phyloP scores from a whole-genome alignment of 2,113 vertebrate genomes.

The Chamaea fasciata region DNA sequence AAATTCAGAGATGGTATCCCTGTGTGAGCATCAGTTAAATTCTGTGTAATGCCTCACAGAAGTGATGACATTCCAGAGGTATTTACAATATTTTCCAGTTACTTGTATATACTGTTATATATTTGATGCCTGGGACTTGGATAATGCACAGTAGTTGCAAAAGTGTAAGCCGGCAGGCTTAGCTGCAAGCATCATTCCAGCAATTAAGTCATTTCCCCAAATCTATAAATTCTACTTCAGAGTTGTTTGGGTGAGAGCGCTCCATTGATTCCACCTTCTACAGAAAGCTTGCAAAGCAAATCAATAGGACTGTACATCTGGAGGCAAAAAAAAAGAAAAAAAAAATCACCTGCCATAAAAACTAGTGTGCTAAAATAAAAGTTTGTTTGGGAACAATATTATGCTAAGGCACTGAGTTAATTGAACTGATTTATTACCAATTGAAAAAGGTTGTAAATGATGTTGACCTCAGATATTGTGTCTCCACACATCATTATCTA shows the following conservation, averaged over 20 bases:
- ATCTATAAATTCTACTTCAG: constrained; percentile 33
- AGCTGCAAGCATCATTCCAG: neutral
- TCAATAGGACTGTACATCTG: constrained; percentile 2
- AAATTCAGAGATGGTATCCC: neutral
- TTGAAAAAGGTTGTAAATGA: neutral
- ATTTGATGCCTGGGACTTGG: neutral
- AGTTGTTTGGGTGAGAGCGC: constrained; percentile 5
- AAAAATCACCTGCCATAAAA: neutral
- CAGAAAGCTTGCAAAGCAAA: constrained; percentile 40
- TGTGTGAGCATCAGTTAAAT: neutral
- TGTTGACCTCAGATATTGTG: neutral
- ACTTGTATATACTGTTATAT: neutral
- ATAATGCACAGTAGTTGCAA: neutral
- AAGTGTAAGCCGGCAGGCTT: neutral
- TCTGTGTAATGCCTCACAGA: neutral
- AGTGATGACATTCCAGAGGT: neutral
- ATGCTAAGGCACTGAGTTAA: neutral
- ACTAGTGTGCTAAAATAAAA: neutral
- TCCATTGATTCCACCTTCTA: constrained; percentile 20
- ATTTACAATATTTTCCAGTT: neutral
- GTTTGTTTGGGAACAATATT: neutral
- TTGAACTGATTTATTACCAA: neutral
- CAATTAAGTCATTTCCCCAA: constrained; percentile 27
- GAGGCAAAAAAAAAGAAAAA: neutral
- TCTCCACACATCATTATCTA: neutral